Evolutionary conservation across 2,888 invertebrate genomes (phyloP).

Genomic region (Clostera curtula): DNA sequence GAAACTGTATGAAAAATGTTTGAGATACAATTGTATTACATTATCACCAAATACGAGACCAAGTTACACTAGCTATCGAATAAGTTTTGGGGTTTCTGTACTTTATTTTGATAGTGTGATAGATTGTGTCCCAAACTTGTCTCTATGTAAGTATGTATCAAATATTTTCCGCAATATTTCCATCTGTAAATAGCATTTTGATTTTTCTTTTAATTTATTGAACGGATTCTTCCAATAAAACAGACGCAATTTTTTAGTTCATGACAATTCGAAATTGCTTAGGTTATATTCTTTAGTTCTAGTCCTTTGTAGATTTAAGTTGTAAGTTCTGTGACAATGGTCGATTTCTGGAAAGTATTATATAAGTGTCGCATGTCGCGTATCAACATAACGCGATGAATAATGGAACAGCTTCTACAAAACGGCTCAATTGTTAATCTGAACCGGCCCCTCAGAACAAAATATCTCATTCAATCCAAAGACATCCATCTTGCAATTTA

Average conservation of each 20-base stretch:
- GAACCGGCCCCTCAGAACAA: constrained; percentile 15
- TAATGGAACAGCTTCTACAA: background rate
- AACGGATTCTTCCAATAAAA: constrained; percentile 22
- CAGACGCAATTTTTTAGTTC: constrained; percentile 41
- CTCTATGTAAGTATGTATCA: constrained; percentile 13
- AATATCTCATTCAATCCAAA: constrained; percentile 19
- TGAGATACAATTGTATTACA: no score
- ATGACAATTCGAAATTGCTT: constrained; percentile 57
- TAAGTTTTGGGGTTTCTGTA: no score
- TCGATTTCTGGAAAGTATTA: constrained; percentile 29
- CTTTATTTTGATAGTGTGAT: constrained; percentile 6
- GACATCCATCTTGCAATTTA: constrained; percentile 26
- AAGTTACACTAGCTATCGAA: no score
- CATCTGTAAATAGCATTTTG: constrained; percentile 36
- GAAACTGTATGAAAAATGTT: constrained; percentile 14
- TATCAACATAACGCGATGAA: background rate
- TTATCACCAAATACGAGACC: no score
- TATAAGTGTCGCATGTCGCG: constrained; percentile 11
- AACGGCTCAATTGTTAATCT: background rate
- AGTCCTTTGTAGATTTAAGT: constrained; percentile 61
- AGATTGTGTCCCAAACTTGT: constrained; percentile 17
- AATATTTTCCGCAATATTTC: constrained; percentile 22
- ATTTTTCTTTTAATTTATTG: constrained; percentile 41
- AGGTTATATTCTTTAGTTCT: constrained; percentile 64
- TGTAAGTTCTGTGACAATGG: constrained; percentile 28